Percentiles rank a stretch among this genome's conserved stretches.
Evolutionary conservation across 2,113 vertebrate species (phyloP).

Genomic region (Theristicus caerulescens): DNA sequence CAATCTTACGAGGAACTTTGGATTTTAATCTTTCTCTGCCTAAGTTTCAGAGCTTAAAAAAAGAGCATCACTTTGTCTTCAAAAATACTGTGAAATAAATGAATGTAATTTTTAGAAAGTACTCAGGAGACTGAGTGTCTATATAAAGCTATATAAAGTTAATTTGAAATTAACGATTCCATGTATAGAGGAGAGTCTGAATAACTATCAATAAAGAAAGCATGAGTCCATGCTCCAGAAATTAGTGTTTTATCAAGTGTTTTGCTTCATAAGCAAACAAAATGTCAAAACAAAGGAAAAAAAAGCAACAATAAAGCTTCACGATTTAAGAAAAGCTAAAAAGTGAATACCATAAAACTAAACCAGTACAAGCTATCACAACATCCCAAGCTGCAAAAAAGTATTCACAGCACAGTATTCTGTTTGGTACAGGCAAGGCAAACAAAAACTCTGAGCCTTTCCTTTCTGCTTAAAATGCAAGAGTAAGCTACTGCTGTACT

Average conservation of each 20-base stretch:
- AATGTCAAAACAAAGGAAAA: constrained; percentile 47
- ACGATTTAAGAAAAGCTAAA: constrained; percentile 1
- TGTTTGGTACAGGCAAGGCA: neutral
- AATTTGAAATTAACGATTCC: constrained; percentile 17
- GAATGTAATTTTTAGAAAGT: neutral
- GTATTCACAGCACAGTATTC: neutral
- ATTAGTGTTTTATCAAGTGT: constrained; percentile 24
- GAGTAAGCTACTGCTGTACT: neutral
- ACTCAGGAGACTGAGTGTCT: neutral
- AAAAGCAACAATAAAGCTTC: neutral
- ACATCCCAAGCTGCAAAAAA: neutral
- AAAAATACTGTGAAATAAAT: constrained; percentile 4
- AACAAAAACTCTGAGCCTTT: neutral
- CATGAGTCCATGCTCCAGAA: neutral
- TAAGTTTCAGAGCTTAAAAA: neutral
- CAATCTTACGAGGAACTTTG: neutral
- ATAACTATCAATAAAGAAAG: constrained; percentile 6
- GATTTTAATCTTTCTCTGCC: neutral
- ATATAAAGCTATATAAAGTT: neutral
- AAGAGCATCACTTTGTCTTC: neutral
- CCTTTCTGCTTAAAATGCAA: neutral
- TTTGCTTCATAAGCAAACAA: constrained; percentile 36
- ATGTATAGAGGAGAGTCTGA: neutral
- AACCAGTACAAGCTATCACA: neutral
- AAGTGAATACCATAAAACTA: neutral